Percentiles rank a stretch among this genome's conserved stretches.
phyloP scores from a whole-genome alignment of 2,888 invertebrate genomes.

The Sarcophaga carnaria region DNA sequence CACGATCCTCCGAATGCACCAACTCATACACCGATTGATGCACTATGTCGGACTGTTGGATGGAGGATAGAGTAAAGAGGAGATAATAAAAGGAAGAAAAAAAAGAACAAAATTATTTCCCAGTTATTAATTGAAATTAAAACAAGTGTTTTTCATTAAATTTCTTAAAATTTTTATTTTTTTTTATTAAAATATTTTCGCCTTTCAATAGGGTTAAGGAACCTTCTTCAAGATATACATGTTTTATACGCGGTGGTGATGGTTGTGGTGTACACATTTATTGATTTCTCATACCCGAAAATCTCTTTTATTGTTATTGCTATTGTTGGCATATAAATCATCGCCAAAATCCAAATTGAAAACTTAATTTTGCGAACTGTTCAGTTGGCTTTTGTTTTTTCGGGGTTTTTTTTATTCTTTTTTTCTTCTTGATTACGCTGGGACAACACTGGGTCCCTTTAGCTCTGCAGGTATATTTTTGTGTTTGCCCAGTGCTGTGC shows the following conservation, averaged over 20 bases:
- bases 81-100: background rate
- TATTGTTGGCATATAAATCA: constrained; percentile 76
- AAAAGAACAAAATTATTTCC: background rate
- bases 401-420: background rate
- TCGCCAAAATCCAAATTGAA: constrained; percentile 77
- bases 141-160: constrained; percentile 8
- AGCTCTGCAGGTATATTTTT: constrained; percentile 57
- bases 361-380: constrained; percentile 71
- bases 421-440: background rate
- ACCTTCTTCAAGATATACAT: background rate
- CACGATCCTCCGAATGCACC: constrained; percentile 99
- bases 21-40: constrained; percentile 99
- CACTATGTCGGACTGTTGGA: constrained; percentile 96
- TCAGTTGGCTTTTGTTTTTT: background rate
- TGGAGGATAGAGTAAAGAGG: background rate
- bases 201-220: constrained; percentile 41
- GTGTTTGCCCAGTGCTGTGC: background rate
- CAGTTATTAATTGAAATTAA: background rate
- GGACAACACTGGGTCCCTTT: constrained; percentile 6
- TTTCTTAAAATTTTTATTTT: no score
- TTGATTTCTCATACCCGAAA: constrained; percentile 58
- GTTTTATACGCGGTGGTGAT: constrained; percentile 27
- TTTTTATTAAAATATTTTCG: background rate
- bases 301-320: constrained; percentile 15
- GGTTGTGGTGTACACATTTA: constrained; percentile 27